These are phyloP conservation scores for Myrmophylax atrothorax DNA, from an alignment of 2,113 vertebrate species.

Conservation along the genomic window DNA sequence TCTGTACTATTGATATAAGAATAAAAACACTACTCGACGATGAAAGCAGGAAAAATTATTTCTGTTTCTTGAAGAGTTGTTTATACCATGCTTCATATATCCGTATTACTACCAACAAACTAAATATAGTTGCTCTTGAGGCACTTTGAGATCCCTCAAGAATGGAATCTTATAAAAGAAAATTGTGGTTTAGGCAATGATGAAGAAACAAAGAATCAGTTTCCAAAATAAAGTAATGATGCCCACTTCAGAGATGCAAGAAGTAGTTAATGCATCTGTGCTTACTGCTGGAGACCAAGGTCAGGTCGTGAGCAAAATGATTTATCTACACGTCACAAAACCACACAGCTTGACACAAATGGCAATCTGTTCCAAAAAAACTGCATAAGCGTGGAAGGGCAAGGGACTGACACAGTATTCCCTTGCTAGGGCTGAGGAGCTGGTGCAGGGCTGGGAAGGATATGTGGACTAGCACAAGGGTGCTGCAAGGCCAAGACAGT, in stretches of 20 bases:
- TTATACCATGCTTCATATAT: background rate
- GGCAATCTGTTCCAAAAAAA: slow-evolving; percentile 23
- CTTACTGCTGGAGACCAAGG: slow-evolving; percentile 29
- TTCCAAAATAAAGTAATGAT: background rate
- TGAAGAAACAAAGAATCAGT: background rate
- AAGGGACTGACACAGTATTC: background rate
- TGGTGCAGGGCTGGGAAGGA: background rate
- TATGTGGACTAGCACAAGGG: background rate
- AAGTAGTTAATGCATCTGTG: slow-evolving; percentile 3
- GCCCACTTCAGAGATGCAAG: background rate
- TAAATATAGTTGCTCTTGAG: slow-evolving; percentile 1
- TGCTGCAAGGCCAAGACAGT: background rate
- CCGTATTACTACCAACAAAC: background rate
- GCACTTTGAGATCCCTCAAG: background rate
- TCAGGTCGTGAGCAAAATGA: background rate
- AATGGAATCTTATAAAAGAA: background rate
- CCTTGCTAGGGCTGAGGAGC: background rate
- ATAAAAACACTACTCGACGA: background rate
- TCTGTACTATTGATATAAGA: background rate
- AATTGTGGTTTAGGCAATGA: background rate
- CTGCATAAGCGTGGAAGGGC: background rate
- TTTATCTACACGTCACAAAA: slow-evolving; percentile 35
- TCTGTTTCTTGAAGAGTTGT: background rate
- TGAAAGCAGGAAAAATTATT: background rate
- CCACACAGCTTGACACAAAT: slow-evolving; percentile 46